These are phyloP conservation scores for Varanus komodoensis DNA, from an alignment of 2,113 vertebrate genomes.

Conservation along the genomic window DNA sequence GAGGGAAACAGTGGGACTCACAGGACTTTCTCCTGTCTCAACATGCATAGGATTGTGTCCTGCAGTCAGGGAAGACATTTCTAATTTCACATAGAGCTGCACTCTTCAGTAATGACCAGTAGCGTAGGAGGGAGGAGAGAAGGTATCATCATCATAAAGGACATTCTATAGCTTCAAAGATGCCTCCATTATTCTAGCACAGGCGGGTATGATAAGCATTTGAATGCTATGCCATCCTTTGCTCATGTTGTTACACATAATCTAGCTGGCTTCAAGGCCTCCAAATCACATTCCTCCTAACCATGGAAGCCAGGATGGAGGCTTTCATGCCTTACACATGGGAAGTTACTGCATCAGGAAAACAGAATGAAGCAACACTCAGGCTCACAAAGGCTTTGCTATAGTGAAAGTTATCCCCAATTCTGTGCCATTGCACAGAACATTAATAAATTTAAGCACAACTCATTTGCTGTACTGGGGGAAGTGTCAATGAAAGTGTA, in stretches of 20 bases:
- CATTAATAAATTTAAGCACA: not conserved
- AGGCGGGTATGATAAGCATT: not conserved
- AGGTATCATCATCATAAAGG: too few species aligned
- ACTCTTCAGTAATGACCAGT: not conserved
- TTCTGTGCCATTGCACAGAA: not conserved
- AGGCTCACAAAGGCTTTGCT: not conserved
- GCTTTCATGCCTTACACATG: too few species aligned
- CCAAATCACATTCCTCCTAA: not conserved
- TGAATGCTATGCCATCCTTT: not conserved
- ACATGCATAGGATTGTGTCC: too few species aligned
- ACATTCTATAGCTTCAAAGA: not conserved
- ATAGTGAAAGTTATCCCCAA: not conserved
- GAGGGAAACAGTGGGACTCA: too few species aligned
- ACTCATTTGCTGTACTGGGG: too few species aligned
- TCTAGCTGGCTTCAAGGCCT: not conserved
- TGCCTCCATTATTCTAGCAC: not conserved
- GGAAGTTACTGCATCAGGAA: not conserved
- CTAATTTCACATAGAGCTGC: not conserved
- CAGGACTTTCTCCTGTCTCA: too few species aligned
- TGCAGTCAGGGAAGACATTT: not conserved
- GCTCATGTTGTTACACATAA: not conserved
- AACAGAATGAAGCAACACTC: not conserved
- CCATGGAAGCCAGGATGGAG: not conserved
- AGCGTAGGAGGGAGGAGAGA: not conserved
- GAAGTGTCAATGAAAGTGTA: too few species aligned